Evolutionary conservation across 2,113 vertebrate species (phyloP).

Genomic region (Eulemur macaco): DNA sequence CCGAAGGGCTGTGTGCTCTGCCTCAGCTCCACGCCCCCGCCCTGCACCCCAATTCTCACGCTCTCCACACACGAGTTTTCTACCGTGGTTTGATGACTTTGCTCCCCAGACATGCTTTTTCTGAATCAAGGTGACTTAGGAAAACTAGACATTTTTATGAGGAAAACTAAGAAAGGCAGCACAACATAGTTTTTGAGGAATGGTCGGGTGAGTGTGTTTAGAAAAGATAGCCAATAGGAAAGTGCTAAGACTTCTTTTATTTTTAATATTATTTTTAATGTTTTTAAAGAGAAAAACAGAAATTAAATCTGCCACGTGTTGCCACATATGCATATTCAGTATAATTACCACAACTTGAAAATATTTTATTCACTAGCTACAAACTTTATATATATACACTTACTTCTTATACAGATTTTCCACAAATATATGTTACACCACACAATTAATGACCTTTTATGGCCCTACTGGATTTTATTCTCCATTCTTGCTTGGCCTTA

Average conservation of each 20-base stretch:
- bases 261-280: slow-evolving; percentile 50
- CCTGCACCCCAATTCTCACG: too few species aligned
- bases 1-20: background rate
- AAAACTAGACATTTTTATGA: background rate
- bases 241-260: background rate
- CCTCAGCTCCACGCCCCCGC: fast-evolving
- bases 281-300: slow-evolving; percentile 36
- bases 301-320: background rate
- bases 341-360: slow-evolving; percentile 52
- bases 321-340: slow-evolving; percentile 10
- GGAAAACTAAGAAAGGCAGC: background rate
- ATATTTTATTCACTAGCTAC: slow-evolving; percentile 62
- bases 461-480: background rate
- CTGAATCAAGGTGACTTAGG: background rate
- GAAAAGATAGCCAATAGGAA: background rate
- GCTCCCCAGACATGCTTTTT: background rate
- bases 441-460: background rate
- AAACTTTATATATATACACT: background rate
- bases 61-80: background rate
- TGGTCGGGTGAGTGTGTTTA: background rate
- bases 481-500: background rate
- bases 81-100: background rate
- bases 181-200: background rate
- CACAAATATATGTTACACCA: slow-evolving; percentile 38
- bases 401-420: slow-evolving; percentile 37